Evolutionary conservation across 2,888 invertebrate genomes (phyloP), one percentile per base, ranked within the genome.

Genomic region (Eupithecia centaureata): DNA sequence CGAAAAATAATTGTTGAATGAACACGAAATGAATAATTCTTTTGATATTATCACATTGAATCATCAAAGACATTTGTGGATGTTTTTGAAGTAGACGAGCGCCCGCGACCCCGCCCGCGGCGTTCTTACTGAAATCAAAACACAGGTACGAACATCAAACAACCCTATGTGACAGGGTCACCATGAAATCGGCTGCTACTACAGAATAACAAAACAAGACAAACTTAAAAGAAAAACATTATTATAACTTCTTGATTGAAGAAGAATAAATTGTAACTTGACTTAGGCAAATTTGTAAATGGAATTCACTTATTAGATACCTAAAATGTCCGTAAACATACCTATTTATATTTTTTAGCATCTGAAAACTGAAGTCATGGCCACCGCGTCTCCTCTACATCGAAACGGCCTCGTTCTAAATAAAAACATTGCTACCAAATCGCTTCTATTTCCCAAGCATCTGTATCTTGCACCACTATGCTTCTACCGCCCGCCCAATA

Each of bases 381-480:
- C 65, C 67, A 33, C 32, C 75, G 66, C 65, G 67, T 69, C 71
- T 81, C 81, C 74, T 80, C 82, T 78, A 81, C 80, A 82, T 82
- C 77, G 79, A 83, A 91, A 91, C 86, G 79, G 85, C 85, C 87
- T 89, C 88, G 84, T 90, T 92, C 88, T 86, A 90, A 92, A 92
- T 91, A 91, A 92, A 91, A 92, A 91, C 90, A 92, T 91, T 87
- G 90, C 90, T 88, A 83, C 89, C 88, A 89, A 91, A 90, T 86
- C 89, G 89, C 84, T 89, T 87, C 89, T 88, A 87, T 88, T 89
- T 86, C 82, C 83, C 86, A 83, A 75, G 82, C 89, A 90, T 89
- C 86, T 88, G 87, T 85, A 86, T 78, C 82, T 77, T 71, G 77
- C 70, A 79, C 85, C 67, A 81, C 64, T 58, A 38, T 71, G 63